phyloP scores from a whole-genome alignment of 2,888 invertebrate species.

The Nomada fabriciana region DNA sequence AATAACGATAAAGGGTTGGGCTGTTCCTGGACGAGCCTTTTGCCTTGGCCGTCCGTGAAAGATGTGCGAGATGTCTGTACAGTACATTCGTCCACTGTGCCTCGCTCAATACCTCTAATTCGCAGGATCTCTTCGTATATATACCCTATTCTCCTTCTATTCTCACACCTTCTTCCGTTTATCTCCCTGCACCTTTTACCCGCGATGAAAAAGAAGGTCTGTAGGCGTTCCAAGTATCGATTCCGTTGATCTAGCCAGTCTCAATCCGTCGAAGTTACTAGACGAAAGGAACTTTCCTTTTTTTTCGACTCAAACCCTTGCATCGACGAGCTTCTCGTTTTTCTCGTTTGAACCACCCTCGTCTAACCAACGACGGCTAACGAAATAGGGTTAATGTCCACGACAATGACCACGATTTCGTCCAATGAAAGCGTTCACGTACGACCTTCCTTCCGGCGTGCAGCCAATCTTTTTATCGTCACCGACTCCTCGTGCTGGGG shows the following conservation, averaged over 20 bases:
- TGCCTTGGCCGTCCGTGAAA: slow-evolving; percentile 47
- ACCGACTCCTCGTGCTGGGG: slow-evolving; percentile 1
- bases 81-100: slow-evolving; percentile 61
- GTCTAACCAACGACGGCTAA: slow-evolving; percentile 18
- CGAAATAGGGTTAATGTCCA: slow-evolving; percentile 62
- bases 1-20: slow-evolving; percentile 71
- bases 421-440: slow-evolving; percentile 50
- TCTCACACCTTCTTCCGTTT: background rate
- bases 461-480: slow-evolving; percentile 34
- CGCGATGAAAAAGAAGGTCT: background rate
- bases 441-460: slow-evolving; percentile 33
- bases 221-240: slow-evolving; percentile 4
- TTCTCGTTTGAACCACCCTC: slow-evolving; percentile 29
- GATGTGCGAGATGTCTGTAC: slow-evolving; percentile 50
- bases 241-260: slow-evolving; percentile 11
- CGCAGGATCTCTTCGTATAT: slow-evolving; percentile 58
- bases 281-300: slow-evolving; percentile 34
- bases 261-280: background rate
- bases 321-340: slow-evolving; percentile 31
- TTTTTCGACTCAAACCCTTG: slow-evolving; percentile 30
- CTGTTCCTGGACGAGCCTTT: slow-evolving; percentile 53
- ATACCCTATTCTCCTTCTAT: background rate
- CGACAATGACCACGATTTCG: slow-evolving; percentile 60
- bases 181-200: background rate
- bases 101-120: slow-evolving; percentile 62